Evolutionary conservation across 1,140 invertebrate species (phyloP), one percentile per base, ranked within the genome.

Genomic region (Euura saliciscinereae): DNA sequence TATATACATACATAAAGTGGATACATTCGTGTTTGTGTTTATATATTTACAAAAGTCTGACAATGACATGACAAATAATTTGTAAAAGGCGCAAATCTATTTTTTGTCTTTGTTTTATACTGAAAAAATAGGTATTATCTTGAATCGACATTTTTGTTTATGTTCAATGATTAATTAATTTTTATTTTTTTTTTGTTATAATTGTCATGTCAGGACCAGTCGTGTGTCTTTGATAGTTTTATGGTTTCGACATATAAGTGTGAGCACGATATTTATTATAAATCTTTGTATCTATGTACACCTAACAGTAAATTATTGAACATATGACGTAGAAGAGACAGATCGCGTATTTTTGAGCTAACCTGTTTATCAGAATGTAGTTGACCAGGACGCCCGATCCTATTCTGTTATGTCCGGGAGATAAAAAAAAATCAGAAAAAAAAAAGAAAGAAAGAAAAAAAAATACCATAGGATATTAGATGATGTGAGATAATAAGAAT

Each of bases 281-380:
- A 42, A 67, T 28, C 28, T 28, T 28, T 28, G 28, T 67, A 67
- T 67, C 10, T 44, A 4, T 44, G 66, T 67, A 67, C 51, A 59
- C 51, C 51, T 59, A 6, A 59, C 13, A 59, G 10, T 59, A n/a
- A 6, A 59, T 11, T 59, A 59, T 59, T 59, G 51, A 59, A 59
- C 28, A 59, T n/a, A 4, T 59, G 51, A 59, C 51, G 3, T 59
- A 8, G 51, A 59, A 59, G 7, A 8, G 28, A 44, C 11, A 67
- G 43, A 67, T 8, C 28, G 43, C 43, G 66, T 67, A 44, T 67
- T 74, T 68, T 70, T 74, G 80, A 78, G 82, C 88, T 88, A 88
- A 89, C 88, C 88, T 86, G 84, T 82, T 87, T 88, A 71, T 85
- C 85, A 69, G 74, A 74, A 82, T 88, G 86, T 75, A 89, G 80